Evolutionary conservation across 2,113 vertebrate genomes (phyloP).

Genomic region (Tragulus kanchil): DNA sequence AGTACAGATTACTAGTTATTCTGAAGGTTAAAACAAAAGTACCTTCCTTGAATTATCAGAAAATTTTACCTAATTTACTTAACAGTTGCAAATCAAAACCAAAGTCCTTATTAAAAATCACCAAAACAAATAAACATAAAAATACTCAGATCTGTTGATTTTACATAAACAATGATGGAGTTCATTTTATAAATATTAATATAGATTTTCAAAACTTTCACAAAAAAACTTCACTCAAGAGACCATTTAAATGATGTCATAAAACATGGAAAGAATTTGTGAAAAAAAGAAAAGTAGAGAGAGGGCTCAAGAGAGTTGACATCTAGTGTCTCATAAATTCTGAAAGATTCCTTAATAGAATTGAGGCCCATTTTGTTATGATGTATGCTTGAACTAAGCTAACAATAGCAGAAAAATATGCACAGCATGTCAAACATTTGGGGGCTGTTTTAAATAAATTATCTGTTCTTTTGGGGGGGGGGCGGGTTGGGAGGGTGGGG

Average conservation of each 20-base stretch:
- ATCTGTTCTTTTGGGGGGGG: no score
- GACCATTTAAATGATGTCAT: not conserved
- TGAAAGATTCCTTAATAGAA: not conserved
- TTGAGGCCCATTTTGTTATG: not conserved
- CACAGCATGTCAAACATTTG: accelerated
- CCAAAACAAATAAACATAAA: not conserved
- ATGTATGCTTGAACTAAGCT: not conserved
- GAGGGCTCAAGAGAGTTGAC: not conserved
- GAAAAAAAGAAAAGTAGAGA: not conserved
- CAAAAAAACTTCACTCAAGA: not conserved
- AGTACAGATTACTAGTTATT: not conserved
- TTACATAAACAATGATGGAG: not conserved
- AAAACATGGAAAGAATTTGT: not conserved
- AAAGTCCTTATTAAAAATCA: not conserved
- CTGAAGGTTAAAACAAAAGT: conserved; percentile 4
- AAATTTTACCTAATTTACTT: conserved; percentile 32
- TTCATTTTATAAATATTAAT: not conserved
- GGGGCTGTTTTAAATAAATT: conserved; percentile 13
- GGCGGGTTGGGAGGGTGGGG: no score
- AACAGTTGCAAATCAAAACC: conserved; percentile 24
- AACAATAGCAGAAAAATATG: not conserved
- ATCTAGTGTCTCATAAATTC: not conserved
- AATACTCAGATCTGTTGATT: not conserved
- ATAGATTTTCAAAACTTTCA: not conserved
- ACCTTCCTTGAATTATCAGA: not conserved